phyloP scores from a whole-genome alignment of 2,113 vertebrate genomes.

The Nothoprocta pentlandii region DNA sequence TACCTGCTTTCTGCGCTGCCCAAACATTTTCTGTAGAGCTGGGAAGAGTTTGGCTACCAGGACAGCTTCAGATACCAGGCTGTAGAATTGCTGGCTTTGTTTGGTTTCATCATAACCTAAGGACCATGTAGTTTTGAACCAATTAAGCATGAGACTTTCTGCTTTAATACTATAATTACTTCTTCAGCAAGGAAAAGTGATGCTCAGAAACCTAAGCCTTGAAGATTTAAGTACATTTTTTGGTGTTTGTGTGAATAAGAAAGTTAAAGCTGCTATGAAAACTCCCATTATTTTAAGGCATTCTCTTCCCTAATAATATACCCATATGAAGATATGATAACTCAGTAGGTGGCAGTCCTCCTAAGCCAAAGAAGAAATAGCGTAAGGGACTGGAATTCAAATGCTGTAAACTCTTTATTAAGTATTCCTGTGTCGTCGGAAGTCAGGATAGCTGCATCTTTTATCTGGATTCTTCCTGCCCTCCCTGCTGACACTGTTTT shows the following conservation, averaged over 20 bases:
- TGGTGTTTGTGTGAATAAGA: background rate
- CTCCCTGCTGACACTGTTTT: background rate
- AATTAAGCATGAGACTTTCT: background rate
- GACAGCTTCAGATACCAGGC: background rate
- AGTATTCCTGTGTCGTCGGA: background rate
- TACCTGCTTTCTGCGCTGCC: background rate
- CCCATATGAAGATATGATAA: background rate
- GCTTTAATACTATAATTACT: background rate
- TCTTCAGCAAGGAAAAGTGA: background rate
- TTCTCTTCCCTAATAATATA: background rate
- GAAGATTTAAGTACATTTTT: background rate
- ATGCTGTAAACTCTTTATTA: background rate
- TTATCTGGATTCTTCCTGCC: background rate
- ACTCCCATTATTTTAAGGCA: background rate
- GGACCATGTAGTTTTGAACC: background rate
- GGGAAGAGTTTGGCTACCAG: background rate
- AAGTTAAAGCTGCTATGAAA: background rate
- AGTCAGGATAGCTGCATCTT: background rate
- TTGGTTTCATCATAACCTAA: background rate
- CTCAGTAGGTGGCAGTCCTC: constrained; percentile 51
- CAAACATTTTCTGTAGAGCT: background rate
- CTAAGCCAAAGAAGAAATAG: background rate
- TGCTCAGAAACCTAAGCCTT: background rate
- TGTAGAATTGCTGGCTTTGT: background rate
- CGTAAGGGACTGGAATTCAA: background rate